Percentiles rank a stretch among this genome's conserved stretches.
These are phyloP conservation scores for Drosophila pectinifera DNA, from an alignment of 1,140 invertebrate genomes.

Conservation along the genomic window DNA sequence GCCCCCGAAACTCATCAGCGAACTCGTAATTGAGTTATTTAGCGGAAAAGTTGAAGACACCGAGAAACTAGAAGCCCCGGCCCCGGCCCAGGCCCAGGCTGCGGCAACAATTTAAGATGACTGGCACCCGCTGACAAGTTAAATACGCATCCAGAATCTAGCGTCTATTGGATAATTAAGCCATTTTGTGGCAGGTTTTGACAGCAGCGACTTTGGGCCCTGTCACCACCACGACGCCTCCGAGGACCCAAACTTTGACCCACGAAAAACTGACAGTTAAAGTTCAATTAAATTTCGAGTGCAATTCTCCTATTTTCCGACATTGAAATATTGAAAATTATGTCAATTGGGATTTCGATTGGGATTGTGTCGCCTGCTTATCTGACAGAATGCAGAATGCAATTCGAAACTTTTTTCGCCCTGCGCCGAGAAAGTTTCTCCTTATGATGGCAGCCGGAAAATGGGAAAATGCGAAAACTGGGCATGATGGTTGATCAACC, in stretches of 20 bases:
- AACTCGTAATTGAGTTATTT: conserved; percentile 71
- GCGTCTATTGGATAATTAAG: conserved; percentile 82
- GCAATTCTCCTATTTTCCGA: conserved; percentile 46
- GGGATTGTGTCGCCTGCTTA: conserved; percentile 39
- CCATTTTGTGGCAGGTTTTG: conserved; percentile 80
- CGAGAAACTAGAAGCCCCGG: conserved; percentile 9
- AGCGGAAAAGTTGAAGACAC: conserved; percentile 54
- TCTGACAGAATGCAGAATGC: conserved; percentile 73
- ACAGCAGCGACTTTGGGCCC: conserved; percentile 72
- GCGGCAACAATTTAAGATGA: conserved; percentile 67
- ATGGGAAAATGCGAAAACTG: conserved; percentile 1
- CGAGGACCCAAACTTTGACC: neutral
- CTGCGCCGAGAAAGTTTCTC: conserved; percentile 50
- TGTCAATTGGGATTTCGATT: conserved; percentile 56
- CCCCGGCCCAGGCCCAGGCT: too few species aligned
- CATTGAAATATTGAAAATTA: conserved; percentile 70
- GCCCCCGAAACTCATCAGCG: neutral
- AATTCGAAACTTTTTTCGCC: conserved; percentile 68
- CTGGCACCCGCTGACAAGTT: conserved; percentile 72
- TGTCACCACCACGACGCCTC: conserved; percentile 45
- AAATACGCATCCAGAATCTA: conserved; percentile 57
- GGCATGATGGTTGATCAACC: conserved; percentile 58
- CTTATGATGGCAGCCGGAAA: conserved; percentile 12
- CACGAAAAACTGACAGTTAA: conserved; percentile 55
- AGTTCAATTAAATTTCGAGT: conserved; percentile 76